Evolutionary conservation across 2,888 invertebrate genomes (phyloP).

Genomic region (Diadegma fenestrale): DNA sequence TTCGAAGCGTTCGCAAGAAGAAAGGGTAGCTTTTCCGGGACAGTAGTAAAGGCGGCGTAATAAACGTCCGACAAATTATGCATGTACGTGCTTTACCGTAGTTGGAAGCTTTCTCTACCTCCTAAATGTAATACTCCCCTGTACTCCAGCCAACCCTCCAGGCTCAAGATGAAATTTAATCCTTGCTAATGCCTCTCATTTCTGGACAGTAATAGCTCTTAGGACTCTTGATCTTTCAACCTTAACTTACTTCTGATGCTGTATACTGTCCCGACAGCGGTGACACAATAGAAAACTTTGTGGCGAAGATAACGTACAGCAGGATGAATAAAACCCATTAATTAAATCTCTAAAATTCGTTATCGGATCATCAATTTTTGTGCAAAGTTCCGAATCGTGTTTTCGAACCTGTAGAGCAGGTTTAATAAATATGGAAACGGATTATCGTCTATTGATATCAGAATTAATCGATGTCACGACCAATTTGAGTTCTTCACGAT

Average conservation of each 20-base stretch:
- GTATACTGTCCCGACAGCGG: not conserved
- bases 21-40: conserved; percentile 40
- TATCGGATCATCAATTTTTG: not conserved
- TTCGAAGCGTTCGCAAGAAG: not conserved
- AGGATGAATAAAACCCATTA: not conserved
- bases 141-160: conserved; percentile 5
- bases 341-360: not conserved
- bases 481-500: too few relatives aligned
- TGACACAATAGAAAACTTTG: conserved; percentile 10
- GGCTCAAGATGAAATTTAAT: conserved; percentile 62
- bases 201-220: conserved; percentile 60
- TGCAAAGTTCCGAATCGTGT: not conserved
- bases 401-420: too few relatives aligned
- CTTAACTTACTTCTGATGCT: conserved; percentile 48
- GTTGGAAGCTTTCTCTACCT: conserved; percentile 67
- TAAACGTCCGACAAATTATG: conserved; percentile 78
- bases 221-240: conserved; percentile 51
- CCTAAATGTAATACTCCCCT: conserved; percentile 53
- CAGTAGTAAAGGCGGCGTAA: conserved; percentile 32
- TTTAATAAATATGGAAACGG: too few relatives aligned
- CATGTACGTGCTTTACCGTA: conserved; percentile 72
- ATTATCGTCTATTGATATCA: too few relatives aligned
- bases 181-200: conserved; percentile 61
- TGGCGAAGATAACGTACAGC: not conserved
- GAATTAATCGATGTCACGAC: too few relatives aligned